phyloP scores from a whole-genome alignment of 2,113 vertebrate species.

The Murina feae region DNA sequence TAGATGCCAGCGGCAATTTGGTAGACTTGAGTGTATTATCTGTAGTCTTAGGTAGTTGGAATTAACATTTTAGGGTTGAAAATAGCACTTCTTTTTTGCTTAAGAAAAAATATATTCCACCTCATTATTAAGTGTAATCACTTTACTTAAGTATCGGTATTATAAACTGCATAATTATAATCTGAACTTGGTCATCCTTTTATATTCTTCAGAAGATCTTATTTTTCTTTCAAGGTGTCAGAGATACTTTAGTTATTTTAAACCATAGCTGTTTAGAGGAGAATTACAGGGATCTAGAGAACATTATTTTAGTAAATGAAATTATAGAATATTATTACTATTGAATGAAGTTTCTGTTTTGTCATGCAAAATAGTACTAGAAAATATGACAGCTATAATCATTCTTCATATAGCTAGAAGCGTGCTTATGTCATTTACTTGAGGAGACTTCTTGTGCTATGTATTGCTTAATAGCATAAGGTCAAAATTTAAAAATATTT shows the following conservation, averaged over 20 bases:
- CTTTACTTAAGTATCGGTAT: slow-evolving; percentile 40
- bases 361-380: background rate
- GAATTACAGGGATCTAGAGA: background rate
- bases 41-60: slow-evolving; percentile 39
- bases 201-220: slow-evolving; percentile 17
- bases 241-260: background rate
- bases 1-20: slow-evolving; percentile 24
- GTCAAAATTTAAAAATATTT: background rate
- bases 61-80: slow-evolving; percentile 70
- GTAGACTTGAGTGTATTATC: background rate
- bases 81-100: slow-evolving; percentile 60
- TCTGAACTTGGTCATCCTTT: slow-evolving; percentile 31
- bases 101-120: slow-evolving; percentile 24
- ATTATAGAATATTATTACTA: background rate
- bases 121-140: slow-evolving; percentile 14
- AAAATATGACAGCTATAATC: background rate
- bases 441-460: background rate
- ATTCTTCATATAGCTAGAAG: background rate
- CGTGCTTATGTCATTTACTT: background rate
- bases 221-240: slow-evolving; percentile 23
- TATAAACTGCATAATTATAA: background rate
- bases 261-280: background rate
- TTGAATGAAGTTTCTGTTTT: slow-evolving; percentile 12
- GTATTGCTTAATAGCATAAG: background rate
- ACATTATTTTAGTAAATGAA: background rate